A percentile compares a stretch with the other conserved stretches of the same genome.
Evolutionary conservation across 2,888 invertebrate species (phyloP).

Genomic region (Pollenia griseotomentosa): DNA sequence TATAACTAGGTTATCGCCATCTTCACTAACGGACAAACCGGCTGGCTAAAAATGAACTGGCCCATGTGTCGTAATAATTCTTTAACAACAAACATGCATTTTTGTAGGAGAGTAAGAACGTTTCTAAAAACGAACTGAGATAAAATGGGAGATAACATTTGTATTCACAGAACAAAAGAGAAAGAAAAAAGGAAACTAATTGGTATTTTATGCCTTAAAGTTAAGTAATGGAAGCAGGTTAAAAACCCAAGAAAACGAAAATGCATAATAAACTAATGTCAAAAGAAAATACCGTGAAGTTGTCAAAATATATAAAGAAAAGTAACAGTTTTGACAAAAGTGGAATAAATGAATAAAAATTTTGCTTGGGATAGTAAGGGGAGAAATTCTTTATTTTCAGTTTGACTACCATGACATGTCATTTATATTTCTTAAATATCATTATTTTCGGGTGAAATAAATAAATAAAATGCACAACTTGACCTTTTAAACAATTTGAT

Average conservation of each 20-base stretch:
- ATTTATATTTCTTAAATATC: not conserved
- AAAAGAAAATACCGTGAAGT: conserved; percentile 2
- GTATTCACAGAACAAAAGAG: conserved; percentile 6
- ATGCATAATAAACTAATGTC: conserved; percentile 12
- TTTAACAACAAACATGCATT: not conserved
- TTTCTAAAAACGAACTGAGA: conserved; percentile 40
- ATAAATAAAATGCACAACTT: too few species aligned
- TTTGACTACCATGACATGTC: not conserved
- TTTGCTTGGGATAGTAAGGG: not conserved
- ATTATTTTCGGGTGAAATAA: not conserved
- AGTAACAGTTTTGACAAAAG: not conserved
- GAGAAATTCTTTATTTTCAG: not conserved
- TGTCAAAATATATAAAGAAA: not conserved
- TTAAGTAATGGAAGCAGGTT: not conserved
- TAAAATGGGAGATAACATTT: conserved; percentile 32
- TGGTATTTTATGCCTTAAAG: conserved; percentile 59
- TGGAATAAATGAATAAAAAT: not conserved
- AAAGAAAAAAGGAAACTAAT: conserved; percentile 50
- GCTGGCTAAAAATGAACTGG: conserved; percentile 15
- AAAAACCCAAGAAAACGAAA: conserved; percentile 19
- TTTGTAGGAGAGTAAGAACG: not conserved
- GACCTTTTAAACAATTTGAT: too few species aligned
- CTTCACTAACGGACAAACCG: not conserved
- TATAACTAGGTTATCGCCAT: conserved; percentile 46
- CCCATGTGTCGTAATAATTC: conserved; percentile 36